Base-by-base conservation (phyloP, 2,888 invertebrate genomes). In the Apotomis betuletana region DNA sequence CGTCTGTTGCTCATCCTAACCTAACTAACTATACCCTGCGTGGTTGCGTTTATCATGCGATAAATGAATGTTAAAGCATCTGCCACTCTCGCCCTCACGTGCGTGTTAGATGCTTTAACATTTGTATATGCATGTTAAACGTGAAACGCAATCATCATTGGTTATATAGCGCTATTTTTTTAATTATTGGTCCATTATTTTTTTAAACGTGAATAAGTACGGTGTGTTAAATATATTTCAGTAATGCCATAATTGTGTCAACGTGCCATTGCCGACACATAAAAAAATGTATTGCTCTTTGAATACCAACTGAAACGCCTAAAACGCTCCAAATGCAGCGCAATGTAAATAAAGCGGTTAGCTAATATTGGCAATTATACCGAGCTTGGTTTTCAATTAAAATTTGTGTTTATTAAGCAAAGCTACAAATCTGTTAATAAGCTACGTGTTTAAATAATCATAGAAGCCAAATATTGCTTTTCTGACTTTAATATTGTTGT, bases 361-460 rank as follows among this genome's bases (percentile, higher is more conserved):
- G 57, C 27, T 57, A 55, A 36, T 65, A 65, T 46, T 57, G 57
- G 41, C 27, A 27, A 57, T 55, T 57, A 65, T 41, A 27, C 65
- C 55, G 27, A 55, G 36, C 55, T 65, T n/a, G 46, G n/a, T 9
- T 64, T 64, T 55, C 55, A 64, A 64, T 64, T 64, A 64, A 55
- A 64, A 64, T 55, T 15, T 64, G 27, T 46, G 44, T 64, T 55
- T 64, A 64, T 55, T 64, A 46, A 44, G 12, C 44, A 55, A 44
- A 65, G 27, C 27, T 27, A 27, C 27, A 27, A 27, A 27, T 64
- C 44, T 55, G 38, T 54, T 54, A 44, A 41, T 64, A 64, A 13
- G 63, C 63, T 64, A 15, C 15, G n/a, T 27, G 36, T 27, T 12
- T 62, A 27, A 57, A 36, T 55, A 65, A 65, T 57, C 46, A 57